Evolutionary conservation across 2,797 vertebrate genomes (phyloP), one percentile per base, ranked within the genome.

Genomic region (Enteromius mattozi): DNA sequence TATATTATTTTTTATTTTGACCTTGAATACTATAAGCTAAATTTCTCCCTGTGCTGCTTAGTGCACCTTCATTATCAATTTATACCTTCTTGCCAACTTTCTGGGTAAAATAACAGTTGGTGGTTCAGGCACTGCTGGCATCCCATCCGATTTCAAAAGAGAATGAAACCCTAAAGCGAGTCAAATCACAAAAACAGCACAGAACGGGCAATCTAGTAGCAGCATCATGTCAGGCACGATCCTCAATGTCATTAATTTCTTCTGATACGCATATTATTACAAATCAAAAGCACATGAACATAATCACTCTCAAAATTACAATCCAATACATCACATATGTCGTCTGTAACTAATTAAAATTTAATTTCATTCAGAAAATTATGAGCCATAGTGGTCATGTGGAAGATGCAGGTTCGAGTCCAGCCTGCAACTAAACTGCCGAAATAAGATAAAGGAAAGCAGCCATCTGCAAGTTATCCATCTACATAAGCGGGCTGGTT

Each of bases 61-160:
- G 35, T 45, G 24, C 40, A 78, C 56, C 76, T 45, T 63, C 56
- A 78, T 61, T 45, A 78, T 45, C 37, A 51, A 76, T 76, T 40
- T 76, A 76, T 76, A 76, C 33, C 51, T 16, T 59, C 74, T 76
- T 76, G 74, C 74, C 72, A 78, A 47, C 40, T 21, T 65, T 78
- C 56, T 47, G 76, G 24, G n/a, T 65, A 65, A 78, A 78, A 65
- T 78, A 65, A 65, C 59, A 78, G 76, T 78, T 78, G 76, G 54
- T 78, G 59, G 56, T 47, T 63, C 37, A 65, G 63, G 40, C 59
- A 61, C 54, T 78, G n/a, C 24, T 61, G 76, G 40, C 76, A 65
- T 78, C 37, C 16, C 14, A 65, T 30, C 24, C 24, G 37, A 78
- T 63, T 76, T 37, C 13, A 56, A 63, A 78, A 63, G 37, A 45